Evolutionary conservation across 2,797 vertebrate genomes (phyloP).

Genomic region (Threskiornis aethiopicus): DNA sequence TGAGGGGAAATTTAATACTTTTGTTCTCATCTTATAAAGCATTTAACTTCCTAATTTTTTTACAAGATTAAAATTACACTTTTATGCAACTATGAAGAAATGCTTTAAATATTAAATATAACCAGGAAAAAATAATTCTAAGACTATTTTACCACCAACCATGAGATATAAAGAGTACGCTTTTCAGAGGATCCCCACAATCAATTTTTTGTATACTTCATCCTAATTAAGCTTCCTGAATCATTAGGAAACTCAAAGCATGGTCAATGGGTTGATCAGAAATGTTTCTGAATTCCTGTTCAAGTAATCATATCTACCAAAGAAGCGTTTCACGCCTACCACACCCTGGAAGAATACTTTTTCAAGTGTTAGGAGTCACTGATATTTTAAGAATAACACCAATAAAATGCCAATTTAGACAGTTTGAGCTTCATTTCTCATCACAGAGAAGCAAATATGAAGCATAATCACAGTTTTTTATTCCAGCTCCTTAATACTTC

Average conservation of each 20-base stretch:
- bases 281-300: background rate
- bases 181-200: background rate
- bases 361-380: background rate
- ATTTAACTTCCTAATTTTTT: constrained; percentile 16
- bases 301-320: background rate
- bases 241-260: background rate
- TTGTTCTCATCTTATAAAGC: constrained; percentile 6
- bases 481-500: background rate
- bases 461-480: background rate
- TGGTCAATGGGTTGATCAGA: background rate
- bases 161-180: background rate
- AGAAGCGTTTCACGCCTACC: background rate
- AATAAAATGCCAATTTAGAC: background rate
- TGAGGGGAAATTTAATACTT: constrained; percentile 21
- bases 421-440: background rate
- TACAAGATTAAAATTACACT: background rate
- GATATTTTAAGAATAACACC: background rate
- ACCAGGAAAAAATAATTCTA: background rate
- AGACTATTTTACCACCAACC: background rate
- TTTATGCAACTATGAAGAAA: background rate
- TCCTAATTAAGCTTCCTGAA: background rate
- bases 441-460: background rate
- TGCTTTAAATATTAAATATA: background rate
- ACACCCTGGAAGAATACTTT: background rate
- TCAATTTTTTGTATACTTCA: background rate